Base-by-base conservation (phyloP, 2,888 invertebrate genomes). In the Melitaea athalia region DNA sequence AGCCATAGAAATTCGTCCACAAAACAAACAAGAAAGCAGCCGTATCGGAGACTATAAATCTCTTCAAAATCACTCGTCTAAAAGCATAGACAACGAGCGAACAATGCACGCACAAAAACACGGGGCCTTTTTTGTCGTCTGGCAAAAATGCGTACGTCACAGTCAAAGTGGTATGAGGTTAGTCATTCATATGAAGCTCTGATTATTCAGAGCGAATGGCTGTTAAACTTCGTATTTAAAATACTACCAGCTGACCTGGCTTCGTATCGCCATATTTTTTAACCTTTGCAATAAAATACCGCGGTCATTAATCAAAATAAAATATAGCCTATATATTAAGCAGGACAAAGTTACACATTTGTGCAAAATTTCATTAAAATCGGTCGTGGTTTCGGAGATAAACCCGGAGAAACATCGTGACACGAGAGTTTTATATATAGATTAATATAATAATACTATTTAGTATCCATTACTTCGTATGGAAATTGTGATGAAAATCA, bases 101-200 rank as follows among this genome's bases (percentile, higher is more conserved):
- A 74, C 74, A 74, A 74, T 74, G 74, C 63, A 45, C 55, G 63
- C 63, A 73, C 71, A 70, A 71, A 72, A 73, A 72, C 70, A 64
- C 59, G 59, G 42, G 59, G 45, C 33, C 64, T 64, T 71, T 74
- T 72, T 73, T 73, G 71, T 69, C 63, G 52, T 68, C 63, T 57
- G 68, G 65, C 67, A 61, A 65, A 70, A 71, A 68, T 71, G 68
- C 65, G 42, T 59, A 63, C 65, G 63, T 67, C 68, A 69, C 66
- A 63, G 60, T 49, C 65, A 68, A 69, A 68, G 62, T 55, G 57
- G 66, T 61, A 59, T n/a, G 55, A 45, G 47, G 53, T 57, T 55
- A 61, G 66, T 66, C 66, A 66, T 66, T 45, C 33, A 33, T 33
- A 59, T 42, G n/a, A 38, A 42, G 15, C 15, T 57, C n/a, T 8